Base-by-base conservation (phyloP, 2,797 vertebrate genomes). In the Aplochiton taeniatus region DNA sequence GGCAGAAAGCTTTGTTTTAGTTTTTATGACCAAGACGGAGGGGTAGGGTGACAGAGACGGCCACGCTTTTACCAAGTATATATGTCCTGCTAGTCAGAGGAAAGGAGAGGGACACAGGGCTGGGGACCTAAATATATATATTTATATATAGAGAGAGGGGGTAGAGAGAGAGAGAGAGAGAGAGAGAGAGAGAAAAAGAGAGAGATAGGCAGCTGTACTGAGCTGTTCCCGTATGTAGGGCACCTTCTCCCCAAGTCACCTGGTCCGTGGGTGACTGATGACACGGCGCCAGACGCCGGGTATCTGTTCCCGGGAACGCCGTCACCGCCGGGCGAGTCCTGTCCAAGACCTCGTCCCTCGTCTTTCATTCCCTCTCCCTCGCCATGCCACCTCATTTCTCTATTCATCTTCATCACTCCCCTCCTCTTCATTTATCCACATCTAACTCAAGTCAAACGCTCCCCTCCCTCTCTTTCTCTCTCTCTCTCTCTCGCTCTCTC, bases 221-320 rank as follows among this genome's bases (percentile, higher is more conserved):
- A 82, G 57, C 9, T 11, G 52, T 31, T 9, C 62, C 42, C 52
- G 50, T 72, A 87, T 86, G 72, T 79, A 85, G 86, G 86, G 68
- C 89, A 90, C 72, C 79, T 82, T 77, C 74, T 75, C 69, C 62
- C 4, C 14, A 77, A 72, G 76, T 83, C 90, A 87, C 86, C 81
- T 85, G 70, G 78, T 88, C 67, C 74, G 78, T 78, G 70, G 68
- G 72, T 88, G 89, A 91, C 88, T 83, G 85, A 92, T 91, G 87
- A 88, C 87, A 87, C 79, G 66, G 77, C 82, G 76, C 49, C 77
- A 80, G 75, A 78, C 74, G 74, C 73, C 76, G 83, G n/a, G 65
- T 74, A 85, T 87, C 70, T 4, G 71, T 74, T 78, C 79, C 78
- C 54, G 74, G 81, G 79, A 87, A 78, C 81, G 79, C 68, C 70